A percentile compares a stretch with the other conserved stretches of the same genome.
phyloP scores from a whole-genome alignment of 30 jellyfish, hydroid and myxozoan species.

The Nemopilema nomurai region DNA sequence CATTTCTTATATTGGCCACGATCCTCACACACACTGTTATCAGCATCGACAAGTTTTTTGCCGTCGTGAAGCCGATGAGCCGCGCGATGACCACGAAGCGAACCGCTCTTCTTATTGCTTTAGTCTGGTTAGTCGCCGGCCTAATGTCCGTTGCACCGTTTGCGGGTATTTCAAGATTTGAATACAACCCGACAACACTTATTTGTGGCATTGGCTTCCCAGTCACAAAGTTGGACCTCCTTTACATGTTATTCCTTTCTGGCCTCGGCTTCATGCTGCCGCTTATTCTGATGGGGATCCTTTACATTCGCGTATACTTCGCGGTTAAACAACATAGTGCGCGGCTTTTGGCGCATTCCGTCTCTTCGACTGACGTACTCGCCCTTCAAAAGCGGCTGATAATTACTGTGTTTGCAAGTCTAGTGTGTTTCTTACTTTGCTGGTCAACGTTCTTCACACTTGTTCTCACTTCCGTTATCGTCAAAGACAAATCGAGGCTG shows the following conservation, averaged over 20 bases:
- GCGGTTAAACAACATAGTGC: constrained; percentile 82
- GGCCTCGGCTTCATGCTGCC: constrained; percentile 85
- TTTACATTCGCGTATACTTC: constrained; percentile 69
- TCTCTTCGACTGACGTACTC: constrained; percentile 67
- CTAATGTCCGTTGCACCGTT: constrained; percentile 80
- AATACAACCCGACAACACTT: constrained; percentile 85
- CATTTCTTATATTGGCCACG: constrained; percentile 71
- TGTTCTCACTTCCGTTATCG: constrained; percentile 56
- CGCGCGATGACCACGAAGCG: constrained; percentile 82
- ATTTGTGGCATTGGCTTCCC: constrained; percentile 98
- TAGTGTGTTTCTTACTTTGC: constrained; percentile 83
- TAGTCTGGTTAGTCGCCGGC: constrained; percentile 72
- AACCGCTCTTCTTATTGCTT: constrained; percentile 49
- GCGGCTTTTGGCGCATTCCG: constrained; percentile 73
- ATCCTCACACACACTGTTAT: constrained; percentile 90
- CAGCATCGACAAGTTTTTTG: constrained; percentile 89
- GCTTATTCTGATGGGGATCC: constrained; percentile 48
- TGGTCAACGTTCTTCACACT: constrained; percentile 91
- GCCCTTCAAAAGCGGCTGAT: constrained; percentile 77
- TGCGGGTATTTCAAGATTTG: constrained; percentile 69
- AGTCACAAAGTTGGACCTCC: constrained; percentile 36
- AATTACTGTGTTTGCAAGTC: constrained; percentile 79
- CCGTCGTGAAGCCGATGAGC: constrained; percentile 93
- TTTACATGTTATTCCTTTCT: constrained; percentile 60
- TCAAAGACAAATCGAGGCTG: constrained; percentile 45